Percentiles rank a stretch among this genome's conserved stretches.
These are phyloP conservation scores for Pyrochroa serraticornis DNA, from an alignment of 2,888 invertebrate species.

Conservation along the genomic window DNA sequence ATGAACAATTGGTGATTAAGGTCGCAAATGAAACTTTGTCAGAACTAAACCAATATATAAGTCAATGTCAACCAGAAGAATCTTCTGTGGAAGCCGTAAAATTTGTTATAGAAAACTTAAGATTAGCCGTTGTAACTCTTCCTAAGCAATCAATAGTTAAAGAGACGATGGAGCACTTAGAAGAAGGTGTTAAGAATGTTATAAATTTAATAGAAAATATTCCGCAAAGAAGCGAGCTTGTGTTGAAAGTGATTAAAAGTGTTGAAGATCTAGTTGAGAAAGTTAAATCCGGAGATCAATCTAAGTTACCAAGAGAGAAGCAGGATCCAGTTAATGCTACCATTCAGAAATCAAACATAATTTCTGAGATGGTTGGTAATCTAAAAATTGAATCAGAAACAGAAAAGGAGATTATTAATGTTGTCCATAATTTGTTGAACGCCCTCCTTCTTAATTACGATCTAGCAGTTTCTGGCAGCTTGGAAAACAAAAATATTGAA, in stretches of 20 bases:
- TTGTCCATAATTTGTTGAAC: slow-evolving; percentile 4
- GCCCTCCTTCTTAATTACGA: slow-evolving; percentile 1
- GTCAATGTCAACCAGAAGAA: slow-evolving; percentile 27
- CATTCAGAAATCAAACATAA: slow-evolving; percentile 16
- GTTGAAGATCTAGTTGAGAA: slow-evolving; percentile 25
- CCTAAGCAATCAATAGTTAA: slow-evolving; percentile 49
- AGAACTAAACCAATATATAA: slow-evolving; percentile 45
- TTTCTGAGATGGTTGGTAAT: slow-evolving; percentile 2
- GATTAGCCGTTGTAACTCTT: slow-evolving; percentile 50
- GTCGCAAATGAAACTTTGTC: slow-evolving; percentile 45
- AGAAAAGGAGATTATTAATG: slow-evolving; percentile 9
- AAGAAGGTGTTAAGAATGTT: slow-evolving; percentile 54
- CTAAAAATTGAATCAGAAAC: slow-evolving; percentile 8
- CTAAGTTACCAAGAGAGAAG: slow-evolving; percentile 5
- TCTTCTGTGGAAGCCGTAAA: slow-evolving; percentile 47
- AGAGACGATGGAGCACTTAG: slow-evolving; percentile 50
- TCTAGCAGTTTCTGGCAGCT: not conserved
- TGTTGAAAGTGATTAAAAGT: slow-evolving; percentile 32
- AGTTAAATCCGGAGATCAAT: slow-evolving; percentile 5
- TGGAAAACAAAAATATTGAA: slow-evolving; percentile 38
- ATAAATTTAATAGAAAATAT: slow-evolving; percentile 54
- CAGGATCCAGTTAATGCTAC: slow-evolving; percentile 24
- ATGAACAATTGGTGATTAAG: slow-evolving; percentile 47
- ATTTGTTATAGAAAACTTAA: slow-evolving; percentile 49
- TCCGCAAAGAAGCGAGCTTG: slow-evolving; percentile 36